Evolutionary conservation across 2,113 vertebrate genomes (phyloP).

Genomic region (Probosciger aterrimus): DNA sequence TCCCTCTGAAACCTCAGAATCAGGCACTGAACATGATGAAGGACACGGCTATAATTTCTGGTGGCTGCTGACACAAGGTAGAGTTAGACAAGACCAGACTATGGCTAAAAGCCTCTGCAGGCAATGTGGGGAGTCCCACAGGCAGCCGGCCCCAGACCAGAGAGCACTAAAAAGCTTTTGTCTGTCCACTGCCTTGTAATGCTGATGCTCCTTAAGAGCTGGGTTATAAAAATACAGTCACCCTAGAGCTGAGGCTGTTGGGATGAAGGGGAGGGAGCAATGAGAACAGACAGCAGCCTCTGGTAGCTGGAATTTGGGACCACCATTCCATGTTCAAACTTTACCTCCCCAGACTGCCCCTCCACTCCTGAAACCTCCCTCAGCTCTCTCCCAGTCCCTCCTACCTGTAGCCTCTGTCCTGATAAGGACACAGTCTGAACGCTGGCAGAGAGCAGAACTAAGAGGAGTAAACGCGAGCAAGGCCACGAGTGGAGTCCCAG

Average conservation of each 20-base stretch:
- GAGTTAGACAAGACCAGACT: not conserved
- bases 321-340: not conserved
- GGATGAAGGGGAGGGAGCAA: not conserved
- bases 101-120: not conserved
- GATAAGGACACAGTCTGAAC: conserved; percentile 38
- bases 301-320: not conserved
- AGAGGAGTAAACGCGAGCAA: not conserved
- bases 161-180: not conserved
- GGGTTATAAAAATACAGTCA: not conserved
- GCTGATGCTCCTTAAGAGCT: not conserved
- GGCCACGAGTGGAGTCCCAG: not conserved
- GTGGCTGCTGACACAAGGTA: not conserved
- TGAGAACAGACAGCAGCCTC: not conserved
- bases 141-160: not conserved
- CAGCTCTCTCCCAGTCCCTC: not conserved
- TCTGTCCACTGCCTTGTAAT: not conserved
- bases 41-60: not conserved
- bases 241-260: not conserved
- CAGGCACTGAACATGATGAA: not conserved
- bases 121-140: not conserved
- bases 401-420: conserved; percentile 52
- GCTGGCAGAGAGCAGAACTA: conserved; percentile 33
- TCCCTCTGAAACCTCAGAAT: not conserved
- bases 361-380: not conserved
- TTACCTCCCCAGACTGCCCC: not conserved